These are phyloP conservation scores for Lasioglossum baleicum DNA, from an alignment of 1,140 invertebrate genomes.

Conservation along the genomic window DNA sequence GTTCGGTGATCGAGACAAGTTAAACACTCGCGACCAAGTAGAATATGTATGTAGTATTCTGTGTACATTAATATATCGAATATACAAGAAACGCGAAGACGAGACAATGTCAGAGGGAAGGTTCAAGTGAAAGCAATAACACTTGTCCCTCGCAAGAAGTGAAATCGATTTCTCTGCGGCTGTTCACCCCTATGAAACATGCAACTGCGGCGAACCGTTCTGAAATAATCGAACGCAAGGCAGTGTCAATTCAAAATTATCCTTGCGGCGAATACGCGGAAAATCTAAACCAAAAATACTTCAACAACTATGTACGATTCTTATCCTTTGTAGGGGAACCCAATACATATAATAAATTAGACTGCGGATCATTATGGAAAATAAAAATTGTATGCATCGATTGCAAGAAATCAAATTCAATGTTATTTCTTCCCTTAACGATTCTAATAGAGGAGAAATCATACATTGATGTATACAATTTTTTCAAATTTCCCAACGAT, in stretches of 20 bases:
- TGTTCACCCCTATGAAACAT: conserved; percentile 66
- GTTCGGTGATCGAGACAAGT: not conserved
- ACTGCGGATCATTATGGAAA: too few species aligned
- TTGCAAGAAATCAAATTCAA: too few species aligned
- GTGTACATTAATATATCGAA: not conserved
- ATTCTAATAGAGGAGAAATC: too few species aligned
- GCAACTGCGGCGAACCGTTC: conserved; percentile 53
- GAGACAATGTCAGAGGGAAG: not conserved
- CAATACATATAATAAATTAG: too few species aligned
- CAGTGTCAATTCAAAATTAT: conserved; percentile 5
- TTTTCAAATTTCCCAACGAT: too few species aligned
- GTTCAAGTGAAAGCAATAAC: conserved; percentile 51
- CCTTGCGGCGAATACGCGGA: not conserved
- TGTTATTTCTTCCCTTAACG: too few species aligned
- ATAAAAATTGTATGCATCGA: too few species aligned
- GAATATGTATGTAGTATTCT: not conserved
- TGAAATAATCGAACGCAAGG: conserved; percentile 37
- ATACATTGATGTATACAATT: too few species aligned
- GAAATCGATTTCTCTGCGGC: conserved; percentile 67
- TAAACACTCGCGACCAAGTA: not conserved
- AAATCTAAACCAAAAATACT: not conserved
- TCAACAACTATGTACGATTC: too few species aligned
- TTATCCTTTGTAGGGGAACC: too few species aligned
- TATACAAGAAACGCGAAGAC: not conserved
- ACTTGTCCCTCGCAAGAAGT: conserved; percentile 51